These are phyloP conservation scores for Montipora capricornis DNA, from an alignment of 64 coral and sea anemone species.

Conservation along the genomic window DNA sequence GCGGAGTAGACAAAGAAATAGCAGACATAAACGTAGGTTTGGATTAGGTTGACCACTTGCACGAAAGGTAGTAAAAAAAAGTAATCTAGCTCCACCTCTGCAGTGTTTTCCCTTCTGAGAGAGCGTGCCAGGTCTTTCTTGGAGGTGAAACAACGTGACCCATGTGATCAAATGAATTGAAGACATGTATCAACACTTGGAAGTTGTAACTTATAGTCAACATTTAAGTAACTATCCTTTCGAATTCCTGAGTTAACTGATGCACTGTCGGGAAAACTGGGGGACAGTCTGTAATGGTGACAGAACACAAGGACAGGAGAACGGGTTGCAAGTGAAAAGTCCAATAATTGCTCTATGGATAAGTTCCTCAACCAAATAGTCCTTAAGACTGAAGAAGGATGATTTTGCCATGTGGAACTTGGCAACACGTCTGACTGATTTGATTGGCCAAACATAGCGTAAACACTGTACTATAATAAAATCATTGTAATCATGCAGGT, in stretches of 20 bases:
- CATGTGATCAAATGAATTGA: neutral
- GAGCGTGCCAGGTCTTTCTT: neutral
- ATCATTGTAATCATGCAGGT: slow-evolving; percentile 9
- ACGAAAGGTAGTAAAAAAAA: too few species aligned
- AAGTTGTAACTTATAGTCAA: neutral
- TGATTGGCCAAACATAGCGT: slow-evolving; percentile 9
- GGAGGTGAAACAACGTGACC: neutral
- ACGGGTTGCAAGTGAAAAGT: neutral
- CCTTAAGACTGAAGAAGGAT: neutral
- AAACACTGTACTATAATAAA: neutral
- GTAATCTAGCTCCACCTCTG: too few species aligned
- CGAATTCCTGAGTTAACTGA: neutral
- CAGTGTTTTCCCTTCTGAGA: too few species aligned
- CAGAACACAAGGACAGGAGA: neutral
- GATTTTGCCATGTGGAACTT: neutral
- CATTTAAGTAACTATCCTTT: neutral
- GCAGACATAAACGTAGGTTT: too few species aligned
- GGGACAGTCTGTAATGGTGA: slow-evolving; percentile 4
- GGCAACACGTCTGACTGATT: neutral
- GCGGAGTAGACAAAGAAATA: too few species aligned
- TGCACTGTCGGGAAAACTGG: neutral
- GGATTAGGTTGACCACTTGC: too few species aligned
- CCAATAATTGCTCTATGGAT: neutral
- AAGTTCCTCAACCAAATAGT: slow-evolving; percentile 11
- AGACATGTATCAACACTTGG: neutral